A percentile compares a stretch with the other conserved stretches of the same genome.
Evolutionary conservation across 2,113 vertebrate genomes (phyloP).

Genomic region (Sus scrofa): T2T-Sscrofa CM000814.6:44544501-44545000

Average conservation of each 20-base stretch:
- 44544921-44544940: background rate
- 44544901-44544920: background rate
- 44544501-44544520: background rate
- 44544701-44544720: background rate
- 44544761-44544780: slow-evolving; percentile 48
- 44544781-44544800: background rate
- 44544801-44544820: background rate
- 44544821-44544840: background rate
- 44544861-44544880: background rate
- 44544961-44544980: background rate
- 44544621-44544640: background rate
- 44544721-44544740: background rate
- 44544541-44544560: background rate
- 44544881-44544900: background rate
- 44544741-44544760: slow-evolving; percentile 42
- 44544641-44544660: background rate
- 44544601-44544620: background rate
- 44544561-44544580: background rate
- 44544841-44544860: background rate
- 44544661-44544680: background rate
- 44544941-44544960: background rate
- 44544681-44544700: background rate
- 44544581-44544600: background rate
- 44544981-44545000: background rate
- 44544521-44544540: background rate